phyloP scores from a whole-genome alignment of 2,888 invertebrate species.

The Geophilus truncorum region DNA sequence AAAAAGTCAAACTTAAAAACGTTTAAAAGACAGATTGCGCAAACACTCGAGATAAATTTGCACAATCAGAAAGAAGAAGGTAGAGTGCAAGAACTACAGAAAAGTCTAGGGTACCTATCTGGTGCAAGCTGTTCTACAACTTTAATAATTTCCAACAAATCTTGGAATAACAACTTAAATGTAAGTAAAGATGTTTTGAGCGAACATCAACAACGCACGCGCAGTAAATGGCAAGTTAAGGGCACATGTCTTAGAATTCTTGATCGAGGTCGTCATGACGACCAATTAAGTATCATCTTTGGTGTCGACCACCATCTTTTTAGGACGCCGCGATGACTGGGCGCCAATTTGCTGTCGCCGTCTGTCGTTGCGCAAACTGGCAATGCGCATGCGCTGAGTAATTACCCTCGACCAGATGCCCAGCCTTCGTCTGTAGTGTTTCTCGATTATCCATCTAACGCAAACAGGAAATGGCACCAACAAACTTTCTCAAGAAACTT shows the following conservation, averaged over 20 bases:
- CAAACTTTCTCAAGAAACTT: not conserved
- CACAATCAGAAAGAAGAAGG: too few relatives aligned
- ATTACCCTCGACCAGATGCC: conserved; percentile 1
- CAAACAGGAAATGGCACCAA: not conserved
- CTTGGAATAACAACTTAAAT: too few relatives aligned
- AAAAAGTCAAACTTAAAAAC: too few relatives aligned
- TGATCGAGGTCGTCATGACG: not conserved
- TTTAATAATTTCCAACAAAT: too few relatives aligned
- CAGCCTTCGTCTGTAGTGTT: not conserved
- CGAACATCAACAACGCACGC: too few relatives aligned
- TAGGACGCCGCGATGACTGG: conserved; percentile 10
- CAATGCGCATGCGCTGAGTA: not conserved
- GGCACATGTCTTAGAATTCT: not conserved
- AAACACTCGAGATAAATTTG: too few relatives aligned
- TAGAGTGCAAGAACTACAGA: too few relatives aligned
- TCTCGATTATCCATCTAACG: not conserved
- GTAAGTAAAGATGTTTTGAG: too few relatives aligned
- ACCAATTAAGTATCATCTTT: conserved; percentile 13
- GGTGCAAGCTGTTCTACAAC: too few relatives aligned
- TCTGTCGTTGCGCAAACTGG: conserved; percentile 14
- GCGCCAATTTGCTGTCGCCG: conserved; percentile 22
- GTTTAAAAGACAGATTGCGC: too few relatives aligned
- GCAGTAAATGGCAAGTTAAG: too few relatives aligned
- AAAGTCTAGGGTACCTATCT: too few relatives aligned
- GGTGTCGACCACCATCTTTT: conserved; percentile 14